These are phyloP conservation scores for Salvelinus sp. DNA, from an alignment of 2,113 vertebrate species.

Conservation along the genomic window DNA sequence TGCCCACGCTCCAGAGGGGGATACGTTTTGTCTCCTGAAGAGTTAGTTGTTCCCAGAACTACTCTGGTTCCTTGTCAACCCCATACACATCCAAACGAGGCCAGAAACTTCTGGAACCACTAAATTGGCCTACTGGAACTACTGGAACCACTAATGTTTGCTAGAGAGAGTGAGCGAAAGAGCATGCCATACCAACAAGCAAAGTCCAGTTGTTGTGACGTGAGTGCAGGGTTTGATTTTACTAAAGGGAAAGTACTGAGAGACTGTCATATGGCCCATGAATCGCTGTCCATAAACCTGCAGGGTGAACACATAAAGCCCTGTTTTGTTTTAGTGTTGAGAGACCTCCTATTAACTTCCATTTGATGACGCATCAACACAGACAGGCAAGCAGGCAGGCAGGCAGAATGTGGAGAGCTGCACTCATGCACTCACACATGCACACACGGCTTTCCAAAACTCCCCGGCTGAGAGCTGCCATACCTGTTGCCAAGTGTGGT, in stretches of 20 bases:
- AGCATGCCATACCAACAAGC: too few species aligned
- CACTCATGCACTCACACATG: too few species aligned
- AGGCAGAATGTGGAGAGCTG: constrained; percentile 29
- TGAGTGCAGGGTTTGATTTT: background rate
- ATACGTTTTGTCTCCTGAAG: constrained; percentile 12
- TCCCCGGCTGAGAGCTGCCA: constrained; percentile 45
- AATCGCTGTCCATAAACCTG: constrained; percentile 48
- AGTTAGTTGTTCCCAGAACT: constrained; percentile 20
- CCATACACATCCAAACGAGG: constrained; percentile 15
- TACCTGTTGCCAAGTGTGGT: constrained; percentile 57
- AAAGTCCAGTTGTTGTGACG: too few species aligned
- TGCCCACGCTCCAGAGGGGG: constrained; percentile 13
- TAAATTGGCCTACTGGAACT: too few species aligned
- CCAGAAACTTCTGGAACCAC: too few species aligned
- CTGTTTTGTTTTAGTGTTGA: constrained; percentile 49
- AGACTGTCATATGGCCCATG: constrained; percentile 54
- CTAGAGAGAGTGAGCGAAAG: too few species aligned
- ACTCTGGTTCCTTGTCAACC: constrained; percentile 20
- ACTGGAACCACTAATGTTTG: background rate
- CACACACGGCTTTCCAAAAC: constrained; percentile 45
- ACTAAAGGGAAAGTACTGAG: constrained; percentile 25
- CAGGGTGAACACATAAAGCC: constrained; percentile 50
- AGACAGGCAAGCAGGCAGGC: constrained; percentile 43
- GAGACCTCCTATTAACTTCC: constrained; percentile 65
- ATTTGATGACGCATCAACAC: constrained; percentile 66